Conservation (phyloP, 1,140 invertebrate species). For the Drosophila pruinosa region DNA sequence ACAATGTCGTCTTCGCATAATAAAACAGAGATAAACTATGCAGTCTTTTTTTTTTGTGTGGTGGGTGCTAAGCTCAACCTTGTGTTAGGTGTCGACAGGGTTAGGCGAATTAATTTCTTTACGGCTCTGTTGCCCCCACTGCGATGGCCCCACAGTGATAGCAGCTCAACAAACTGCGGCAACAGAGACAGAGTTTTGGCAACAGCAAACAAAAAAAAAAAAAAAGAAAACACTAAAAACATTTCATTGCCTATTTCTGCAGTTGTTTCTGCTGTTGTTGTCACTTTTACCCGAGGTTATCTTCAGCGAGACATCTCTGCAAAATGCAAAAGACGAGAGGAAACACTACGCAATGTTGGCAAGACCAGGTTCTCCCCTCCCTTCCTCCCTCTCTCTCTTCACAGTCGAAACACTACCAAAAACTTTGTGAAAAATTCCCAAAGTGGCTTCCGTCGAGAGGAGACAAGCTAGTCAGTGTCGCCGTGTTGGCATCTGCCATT, state of each 20-base stretch:
- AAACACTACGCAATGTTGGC: slow-evolving; percentile 28
- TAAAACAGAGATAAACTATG: background rate
- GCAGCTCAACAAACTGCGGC: slow-evolving; percentile 18
- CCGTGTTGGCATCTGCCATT: slow-evolving; percentile 7
- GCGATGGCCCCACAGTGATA: slow-evolving; percentile 61
- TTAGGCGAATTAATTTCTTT: slow-evolving; percentile 78
- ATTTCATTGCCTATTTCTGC: slow-evolving; percentile 24
- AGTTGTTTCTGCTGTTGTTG: slow-evolving; percentile 26
- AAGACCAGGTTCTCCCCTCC: slow-evolving; percentile 17
- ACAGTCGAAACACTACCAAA: too few species aligned
- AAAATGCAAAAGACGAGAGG: slow-evolving; percentile 60
- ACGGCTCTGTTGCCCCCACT: slow-evolving; percentile 58
- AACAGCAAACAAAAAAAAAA: slow-evolving; percentile 3
- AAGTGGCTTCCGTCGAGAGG: slow-evolving; percentile 65
- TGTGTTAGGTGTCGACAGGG: slow-evolving; percentile 74
- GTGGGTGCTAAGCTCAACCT: slow-evolving; percentile 26
- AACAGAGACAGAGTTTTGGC: slow-evolving; percentile 1
- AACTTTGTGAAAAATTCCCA: slow-evolving; percentile 10
- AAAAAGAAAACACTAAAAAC: slow-evolving; percentile 4
- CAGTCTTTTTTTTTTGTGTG: background rate
- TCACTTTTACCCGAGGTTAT: slow-evolving; percentile 65
- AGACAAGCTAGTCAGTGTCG: background rate
- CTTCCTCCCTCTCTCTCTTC: background rate
- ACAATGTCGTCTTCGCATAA: slow-evolving; percentile 26
- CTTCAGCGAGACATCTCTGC: slow-evolving; percentile 52